phyloP scores from a whole-genome alignment of 2,888 invertebrate genomes.

The Tolmerus cingulatus region DNA sequence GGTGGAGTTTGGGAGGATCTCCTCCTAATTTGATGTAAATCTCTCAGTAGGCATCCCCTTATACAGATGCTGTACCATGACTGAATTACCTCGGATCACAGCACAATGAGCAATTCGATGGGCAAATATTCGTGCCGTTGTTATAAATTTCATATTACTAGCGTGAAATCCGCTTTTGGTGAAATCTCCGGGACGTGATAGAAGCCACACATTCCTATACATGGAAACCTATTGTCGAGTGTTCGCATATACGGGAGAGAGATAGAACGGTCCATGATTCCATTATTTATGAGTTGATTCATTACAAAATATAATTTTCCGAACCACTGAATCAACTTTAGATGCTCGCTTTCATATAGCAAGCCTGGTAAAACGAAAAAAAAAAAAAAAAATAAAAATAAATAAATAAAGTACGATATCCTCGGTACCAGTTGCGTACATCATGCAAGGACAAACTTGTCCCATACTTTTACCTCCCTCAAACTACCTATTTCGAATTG shows the following conservation, averaged over 20 bases:
- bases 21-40: slow-evolving; percentile 22
- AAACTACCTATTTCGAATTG: background rate
- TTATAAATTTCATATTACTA: slow-evolving; percentile 29
- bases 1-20: background rate
- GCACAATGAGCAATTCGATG: slow-evolving; percentile 22
- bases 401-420: background rate
- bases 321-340: slow-evolving; percentile 57
- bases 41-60: background rate
- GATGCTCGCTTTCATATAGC: slow-evolving; percentile 48
- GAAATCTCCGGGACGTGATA: slow-evolving; percentile 20
- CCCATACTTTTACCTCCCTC: background rate
- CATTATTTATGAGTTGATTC: slow-evolving; percentile 59
- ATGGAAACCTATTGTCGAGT: background rate
- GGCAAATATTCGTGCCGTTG: slow-evolving; percentile 20
- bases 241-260: background rate
- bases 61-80: background rate
- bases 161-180: slow-evolving; percentile 38
- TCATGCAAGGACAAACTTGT: slow-evolving; percentile 10
- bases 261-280: slow-evolving; percentile 51
- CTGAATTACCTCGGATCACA: slow-evolving; percentile 26
- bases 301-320: slow-evolving; percentile 60
- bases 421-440: slow-evolving; percentile 42
- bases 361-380: background rate
- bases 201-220: background rate
- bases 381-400: no score